Percentiles rank a stretch among this genome's conserved stretches.
phyloP scores from a whole-genome alignment of 2,888 invertebrate species.

The Cinara cedri region DNA sequence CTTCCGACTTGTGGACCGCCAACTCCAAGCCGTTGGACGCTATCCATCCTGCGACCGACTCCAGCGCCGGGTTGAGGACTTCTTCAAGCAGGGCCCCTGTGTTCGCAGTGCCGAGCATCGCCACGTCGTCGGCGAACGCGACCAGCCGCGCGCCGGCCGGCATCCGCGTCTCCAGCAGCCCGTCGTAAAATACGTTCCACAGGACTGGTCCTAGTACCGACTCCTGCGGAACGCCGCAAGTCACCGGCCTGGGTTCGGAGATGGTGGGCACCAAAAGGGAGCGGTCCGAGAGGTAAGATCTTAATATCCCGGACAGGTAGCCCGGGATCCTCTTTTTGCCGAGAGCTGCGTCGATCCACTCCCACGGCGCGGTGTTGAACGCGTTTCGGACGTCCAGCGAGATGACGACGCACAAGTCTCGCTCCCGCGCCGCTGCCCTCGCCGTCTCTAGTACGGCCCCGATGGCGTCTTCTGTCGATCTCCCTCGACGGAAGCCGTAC shows the following conservation, averaged over 20 bases:
- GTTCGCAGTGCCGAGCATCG: too few species aligned
- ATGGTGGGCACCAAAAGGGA: too few species aligned
- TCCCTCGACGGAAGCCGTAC: not conserved
- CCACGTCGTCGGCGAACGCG: too few species aligned
- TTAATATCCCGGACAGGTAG: not conserved
- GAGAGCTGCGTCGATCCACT: not conserved
- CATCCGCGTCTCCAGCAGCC: too few species aligned
- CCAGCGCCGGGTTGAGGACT: too few species aligned
- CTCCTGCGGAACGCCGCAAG: not conserved
- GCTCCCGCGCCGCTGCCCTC: not conserved
- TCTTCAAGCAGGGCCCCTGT: too few species aligned
- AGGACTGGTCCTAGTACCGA: not conserved
- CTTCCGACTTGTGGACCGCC: too few species aligned
- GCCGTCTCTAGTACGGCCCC: not conserved
- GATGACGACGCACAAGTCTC: not conserved
- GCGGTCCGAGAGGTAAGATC: not conserved
- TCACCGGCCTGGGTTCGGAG: not conserved
- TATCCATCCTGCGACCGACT: too few species aligned
- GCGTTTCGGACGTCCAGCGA: not conserved
- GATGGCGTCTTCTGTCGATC: not conserved
- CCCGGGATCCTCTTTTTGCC: not conserved
- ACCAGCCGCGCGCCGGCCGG: too few species aligned
- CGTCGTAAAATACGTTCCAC: slow-evolving; percentile 14
- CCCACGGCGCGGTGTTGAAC: not conserved
- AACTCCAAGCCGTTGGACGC: too few species aligned